Conservation (phyloP, 2,113 vertebrate genomes). For the Regulus satrapa region DNA sequence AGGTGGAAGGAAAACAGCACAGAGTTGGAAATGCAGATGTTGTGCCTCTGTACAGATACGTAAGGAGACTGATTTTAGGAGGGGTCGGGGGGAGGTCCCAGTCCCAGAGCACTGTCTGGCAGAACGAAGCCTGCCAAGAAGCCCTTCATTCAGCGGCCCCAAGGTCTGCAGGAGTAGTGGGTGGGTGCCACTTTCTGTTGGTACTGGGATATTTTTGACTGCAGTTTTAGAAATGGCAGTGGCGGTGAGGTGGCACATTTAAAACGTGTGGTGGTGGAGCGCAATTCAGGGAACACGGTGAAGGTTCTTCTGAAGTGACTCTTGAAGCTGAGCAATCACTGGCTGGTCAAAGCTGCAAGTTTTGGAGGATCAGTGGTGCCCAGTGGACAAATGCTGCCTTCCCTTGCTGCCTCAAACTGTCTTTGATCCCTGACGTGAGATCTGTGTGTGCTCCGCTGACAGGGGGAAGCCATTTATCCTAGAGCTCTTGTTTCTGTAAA, state of each 20-base stretch:
- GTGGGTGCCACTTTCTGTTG: neutral
- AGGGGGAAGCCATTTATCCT: neutral
- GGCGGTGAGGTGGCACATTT: neutral
- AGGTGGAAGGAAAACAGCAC: neutral
- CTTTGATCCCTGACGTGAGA: rapidly evolving
- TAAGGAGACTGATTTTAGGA: neutral
- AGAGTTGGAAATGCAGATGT: neutral
- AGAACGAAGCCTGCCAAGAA: rapidly evolving
- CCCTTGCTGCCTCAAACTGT: rapidly evolving
- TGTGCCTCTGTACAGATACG: neutral
- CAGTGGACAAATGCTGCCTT: neutral
- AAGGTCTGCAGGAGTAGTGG: neutral
- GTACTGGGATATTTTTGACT: neutral
- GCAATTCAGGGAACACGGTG: rapidly evolving
- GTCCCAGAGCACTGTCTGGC: neutral
- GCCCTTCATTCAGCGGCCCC: rapidly evolving
- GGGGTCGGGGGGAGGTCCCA: neutral
- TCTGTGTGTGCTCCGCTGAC: rapidly evolving
- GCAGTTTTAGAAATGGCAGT: neutral
- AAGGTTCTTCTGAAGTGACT: neutral
- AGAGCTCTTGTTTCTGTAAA: neutral
- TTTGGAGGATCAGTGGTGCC: rapidly evolving
- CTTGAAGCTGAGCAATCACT: rapidly evolving
- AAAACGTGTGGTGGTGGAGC: rapidly evolving
- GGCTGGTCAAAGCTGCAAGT: too few species aligned